Conservation (phyloP, 2,797 vertebrate genomes). For the Mastacembelus armatus region DNA sequence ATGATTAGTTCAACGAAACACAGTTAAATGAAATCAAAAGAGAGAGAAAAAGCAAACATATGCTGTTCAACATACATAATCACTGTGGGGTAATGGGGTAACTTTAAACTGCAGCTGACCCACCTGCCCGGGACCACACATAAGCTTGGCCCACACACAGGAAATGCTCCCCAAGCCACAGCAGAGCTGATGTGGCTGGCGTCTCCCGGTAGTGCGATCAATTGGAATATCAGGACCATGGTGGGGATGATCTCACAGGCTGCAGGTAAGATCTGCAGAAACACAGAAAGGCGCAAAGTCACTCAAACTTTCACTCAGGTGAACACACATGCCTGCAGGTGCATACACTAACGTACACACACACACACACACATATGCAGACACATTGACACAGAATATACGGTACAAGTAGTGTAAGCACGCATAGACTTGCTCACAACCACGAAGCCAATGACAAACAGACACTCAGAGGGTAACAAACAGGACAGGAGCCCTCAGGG, state of each 20-base stretch:
- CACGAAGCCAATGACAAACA: slow-evolving; percentile 56
- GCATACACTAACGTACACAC: slow-evolving; percentile 10
- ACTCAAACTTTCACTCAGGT: slow-evolving; percentile 21
- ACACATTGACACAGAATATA: background rate
- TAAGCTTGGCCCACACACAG: slow-evolving; percentile 84
- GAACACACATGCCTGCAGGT: slow-evolving; percentile 24
- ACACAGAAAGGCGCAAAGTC: slow-evolving; percentile 10
- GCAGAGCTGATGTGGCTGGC: slow-evolving; percentile 70
- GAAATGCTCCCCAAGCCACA: slow-evolving; percentile 92
- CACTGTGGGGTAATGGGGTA: background rate
- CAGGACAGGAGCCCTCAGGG: slow-evolving; percentile 61
- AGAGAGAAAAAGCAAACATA: background rate
- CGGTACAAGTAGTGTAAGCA: background rate
- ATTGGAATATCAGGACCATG: slow-evolving; percentile 88
- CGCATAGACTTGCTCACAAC: slow-evolving; percentile 24
- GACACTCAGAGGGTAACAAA: slow-evolving; percentile 54
- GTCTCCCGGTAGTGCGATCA: slow-evolving; percentile 82
- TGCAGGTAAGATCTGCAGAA: slow-evolving; percentile 85
- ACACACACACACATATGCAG: slow-evolving; percentile 8
- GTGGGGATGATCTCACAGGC: slow-evolving; percentile 82
- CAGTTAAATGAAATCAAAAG: background rate
- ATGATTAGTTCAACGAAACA: background rate
- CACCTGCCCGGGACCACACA: slow-evolving; percentile 86
- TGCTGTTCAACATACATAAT: background rate
- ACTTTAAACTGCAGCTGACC: slow-evolving; percentile 17